Conservation (phyloP, 2,113 vertebrate species). For the Colaptes auratus region DNA sequence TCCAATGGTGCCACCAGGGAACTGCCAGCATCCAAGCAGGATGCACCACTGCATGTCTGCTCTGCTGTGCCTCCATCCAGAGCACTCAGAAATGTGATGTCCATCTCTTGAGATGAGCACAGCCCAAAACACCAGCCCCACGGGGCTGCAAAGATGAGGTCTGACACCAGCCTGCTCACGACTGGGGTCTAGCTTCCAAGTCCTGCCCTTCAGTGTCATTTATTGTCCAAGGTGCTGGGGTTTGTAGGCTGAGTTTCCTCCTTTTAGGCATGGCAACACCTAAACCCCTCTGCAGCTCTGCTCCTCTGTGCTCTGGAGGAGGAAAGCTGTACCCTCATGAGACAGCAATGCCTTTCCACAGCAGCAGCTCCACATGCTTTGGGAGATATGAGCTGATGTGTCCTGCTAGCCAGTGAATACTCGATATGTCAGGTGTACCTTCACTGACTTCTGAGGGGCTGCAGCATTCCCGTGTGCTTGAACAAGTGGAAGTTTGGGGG, state of each 20-base stretch:
- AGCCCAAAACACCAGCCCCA: background rate
- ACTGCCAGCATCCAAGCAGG: fast-evolving
- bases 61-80: background rate
- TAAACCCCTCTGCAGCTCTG: background rate
- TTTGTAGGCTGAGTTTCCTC: background rate
- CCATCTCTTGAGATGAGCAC: background rate
- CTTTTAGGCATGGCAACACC: background rate
- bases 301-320: background rate
- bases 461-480: background rate
- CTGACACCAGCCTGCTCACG: fast-evolving
- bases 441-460: background rate
- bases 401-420: background rate
- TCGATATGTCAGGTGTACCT: background rate
- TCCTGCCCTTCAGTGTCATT: background rate
- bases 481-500: background rate
- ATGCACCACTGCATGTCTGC: fast-evolving
- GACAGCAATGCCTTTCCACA: background rate
- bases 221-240: fast-evolving
- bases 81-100: fast-evolving
- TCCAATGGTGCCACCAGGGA: background rate
- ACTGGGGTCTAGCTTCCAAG: background rate
- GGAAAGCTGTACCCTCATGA: fast-evolving
- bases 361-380: background rate
- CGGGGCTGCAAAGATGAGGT: background rate
- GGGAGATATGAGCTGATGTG: fast-evolving